Evolutionary conservation across 2,888 invertebrate genomes (phyloP).

Genomic region (Plusia festucae): DNA sequence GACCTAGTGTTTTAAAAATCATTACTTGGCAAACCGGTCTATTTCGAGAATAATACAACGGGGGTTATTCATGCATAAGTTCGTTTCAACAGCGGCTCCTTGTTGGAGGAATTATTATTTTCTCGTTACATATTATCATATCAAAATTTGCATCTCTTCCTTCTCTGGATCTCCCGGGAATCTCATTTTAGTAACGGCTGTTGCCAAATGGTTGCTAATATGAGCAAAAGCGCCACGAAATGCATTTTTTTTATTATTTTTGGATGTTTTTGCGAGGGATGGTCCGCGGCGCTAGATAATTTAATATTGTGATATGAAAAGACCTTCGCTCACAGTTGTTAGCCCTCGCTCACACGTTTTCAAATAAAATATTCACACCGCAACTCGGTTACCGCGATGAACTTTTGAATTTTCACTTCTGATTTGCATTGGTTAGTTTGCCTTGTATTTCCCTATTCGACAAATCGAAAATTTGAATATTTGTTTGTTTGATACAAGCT

Average conservation of each 20-base stretch:
- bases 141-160: constrained; percentile 45
- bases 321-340: constrained; percentile 50
- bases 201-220: constrained; percentile 56
- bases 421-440: constrained; percentile 54
- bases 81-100: constrained; percentile 33
- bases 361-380: constrained; percentile 65
- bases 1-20: constrained; percentile 31
- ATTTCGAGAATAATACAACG: constrained; percentile 15
- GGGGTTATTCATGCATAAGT: constrained; percentile 17
- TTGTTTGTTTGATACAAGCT: constrained; percentile 24
- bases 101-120: constrained; percentile 44
- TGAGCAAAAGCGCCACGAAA: constrained; percentile 51
- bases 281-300: constrained; percentile 37
- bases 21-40: constrained; percentile 17
- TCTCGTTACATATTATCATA: constrained; percentile 42
- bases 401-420: constrained; percentile 60
- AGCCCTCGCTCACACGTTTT: constrained; percentile 54
- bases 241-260: constrained; percentile 53
- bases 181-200: constrained; percentile 59
- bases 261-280: constrained; percentile 35
- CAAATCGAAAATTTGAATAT: constrained; percentile 19
- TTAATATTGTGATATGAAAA: constrained; percentile 55
- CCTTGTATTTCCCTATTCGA: constrained; percentile 46
- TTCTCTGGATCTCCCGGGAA: constrained; percentile 31
- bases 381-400: constrained; percentile 58